Evolutionary conservation across 2,113 vertebrate species (phyloP), one percentile per base, ranked within the genome.

Genomic region (Mustelus asterias): DNA sequence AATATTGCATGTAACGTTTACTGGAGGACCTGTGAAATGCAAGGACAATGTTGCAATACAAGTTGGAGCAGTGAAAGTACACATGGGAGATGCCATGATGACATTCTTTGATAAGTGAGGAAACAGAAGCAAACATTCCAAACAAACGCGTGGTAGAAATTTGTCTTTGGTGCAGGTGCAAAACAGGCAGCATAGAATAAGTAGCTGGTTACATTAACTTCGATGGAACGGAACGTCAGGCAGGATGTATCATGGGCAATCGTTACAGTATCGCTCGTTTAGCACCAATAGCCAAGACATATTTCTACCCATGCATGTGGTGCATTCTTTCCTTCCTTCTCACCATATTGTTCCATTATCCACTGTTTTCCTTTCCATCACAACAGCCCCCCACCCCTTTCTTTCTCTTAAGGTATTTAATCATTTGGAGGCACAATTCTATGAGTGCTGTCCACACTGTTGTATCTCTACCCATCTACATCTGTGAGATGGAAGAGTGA

Each of bases 1-100:
- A 99, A 99, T 99, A 99, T 99, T 99, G 99, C 98, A 99, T 98
- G 99, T 99, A 98, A 99, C 98, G 98, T 99, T 99, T 99, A 99
- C 98, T 97, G 99, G 98, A 97, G 98, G 98, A 99, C 99, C 98
- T 99, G 98, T 96, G 98, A 98, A 98, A 99, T 97, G 98, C 98
- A 98, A 98, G 98, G 98, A 99, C 97, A 98, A 98, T 97, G 97
- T 98, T 98, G 98, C 98, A 98, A 98, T 97, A 98, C 96, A 97
- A 96, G 97, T 97, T 97, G 97, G 97, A 97, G 97, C 97, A 98
- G 97, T 97, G 96, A 96, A 98, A 97, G 96, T 76, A 97, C 97
- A 67, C 2, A 97, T 96, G 96, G 97, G 96, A 97, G 96, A 96
- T 97, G 96, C 96, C 96, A 96, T 96, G 97, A 96, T 95, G 0